Evolutionary conservation across 2,888 invertebrate genomes (phyloP), one percentile per base, ranked within the genome.

Genomic region (Polydrusus pterygomalis): DNA sequence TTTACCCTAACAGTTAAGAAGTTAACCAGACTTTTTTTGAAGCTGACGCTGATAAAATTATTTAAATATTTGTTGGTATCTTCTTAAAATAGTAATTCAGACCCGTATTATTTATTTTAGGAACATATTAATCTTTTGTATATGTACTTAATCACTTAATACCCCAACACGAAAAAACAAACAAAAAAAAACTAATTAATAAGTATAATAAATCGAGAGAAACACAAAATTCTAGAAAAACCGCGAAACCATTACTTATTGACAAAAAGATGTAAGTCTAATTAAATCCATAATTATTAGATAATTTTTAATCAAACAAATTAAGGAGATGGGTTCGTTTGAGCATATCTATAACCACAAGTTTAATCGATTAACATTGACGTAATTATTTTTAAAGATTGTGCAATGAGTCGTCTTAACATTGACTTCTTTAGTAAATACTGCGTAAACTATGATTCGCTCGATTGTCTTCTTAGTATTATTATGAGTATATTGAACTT

Each of bases 361-460:
- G 5, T n/a, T 25, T 63, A 70, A 75, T 70, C 51, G 60, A 74
- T 74, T 74, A 13, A 68, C 25, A 15, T 40, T 40, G 45, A 25
- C 65, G 65, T 58, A 47, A 18, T 58, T 30, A 63, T 70, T 74
- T 64, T 64, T 56, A 64, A 60, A 60, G 17, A 60, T 54, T 76
- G 69, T 47, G 65, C 62, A 75, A 75, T 34, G 56, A 68, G 67
- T 68, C 58, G 73, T 69, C 72, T 73, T 72, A 76, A 76, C 76
- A 76, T 76, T 76, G 76, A 76, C 76, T 76, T 58, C 40, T 64
- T 73, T 76, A 54, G 51, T 69, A 76, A 76, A 56, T 63, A 45
- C 64, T 72, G 69, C 76, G 72, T 76, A 69, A 72, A 72, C 20
- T 69, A 69, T 70, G 38, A 62, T 25, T 20, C 30, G 15, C 45